phyloP scores from a whole-genome alignment of 1,140 invertebrate species.

The Papilio polytes region DNA sequence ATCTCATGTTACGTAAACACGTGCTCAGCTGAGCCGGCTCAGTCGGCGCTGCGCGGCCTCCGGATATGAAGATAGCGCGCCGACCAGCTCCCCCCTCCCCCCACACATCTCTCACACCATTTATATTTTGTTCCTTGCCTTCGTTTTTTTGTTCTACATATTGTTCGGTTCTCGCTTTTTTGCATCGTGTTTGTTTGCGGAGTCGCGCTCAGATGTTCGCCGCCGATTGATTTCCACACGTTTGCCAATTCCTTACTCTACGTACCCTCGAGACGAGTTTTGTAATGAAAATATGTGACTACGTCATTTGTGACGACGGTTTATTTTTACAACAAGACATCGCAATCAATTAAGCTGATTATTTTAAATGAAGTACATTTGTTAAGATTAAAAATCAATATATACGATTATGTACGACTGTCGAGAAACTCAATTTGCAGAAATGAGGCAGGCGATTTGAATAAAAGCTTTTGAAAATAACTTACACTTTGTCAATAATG shows the following conservation, averaged over 20 bases:
- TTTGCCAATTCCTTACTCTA: constrained; percentile 34
- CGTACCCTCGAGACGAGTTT: constrained; percentile 12
- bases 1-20: constrained; percentile 3
- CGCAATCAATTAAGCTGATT: constrained; percentile 1
- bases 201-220: constrained; percentile 49
- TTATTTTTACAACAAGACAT: neutral
- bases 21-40: constrained; percentile 35
- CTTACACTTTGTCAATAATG: constrained; percentile 13
- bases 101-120: constrained; percentile 55
- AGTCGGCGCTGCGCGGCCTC: constrained; percentile 40
- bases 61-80: constrained; percentile 80
- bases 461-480: constrained; percentile 24
- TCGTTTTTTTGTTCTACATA: constrained; percentile 55
- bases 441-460: neutral
- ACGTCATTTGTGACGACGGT: neutral
- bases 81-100: constrained; percentile 50
- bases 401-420: neutral
- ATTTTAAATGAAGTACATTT: constrained; percentile 18
- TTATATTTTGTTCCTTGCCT: constrained; percentile 66
- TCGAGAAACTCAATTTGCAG: constrained; percentile 16
- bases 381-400: constrained; percentile 20
- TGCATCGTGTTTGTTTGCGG: constrained; percentile 59
- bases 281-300: constrained; percentile 8
- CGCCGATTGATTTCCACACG: constrained; percentile 37
- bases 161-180: constrained; percentile 50